Evolutionary conservation across 92 coral and sea anemone species (phyloP).

Genomic region (Metridium senile): DNA sequence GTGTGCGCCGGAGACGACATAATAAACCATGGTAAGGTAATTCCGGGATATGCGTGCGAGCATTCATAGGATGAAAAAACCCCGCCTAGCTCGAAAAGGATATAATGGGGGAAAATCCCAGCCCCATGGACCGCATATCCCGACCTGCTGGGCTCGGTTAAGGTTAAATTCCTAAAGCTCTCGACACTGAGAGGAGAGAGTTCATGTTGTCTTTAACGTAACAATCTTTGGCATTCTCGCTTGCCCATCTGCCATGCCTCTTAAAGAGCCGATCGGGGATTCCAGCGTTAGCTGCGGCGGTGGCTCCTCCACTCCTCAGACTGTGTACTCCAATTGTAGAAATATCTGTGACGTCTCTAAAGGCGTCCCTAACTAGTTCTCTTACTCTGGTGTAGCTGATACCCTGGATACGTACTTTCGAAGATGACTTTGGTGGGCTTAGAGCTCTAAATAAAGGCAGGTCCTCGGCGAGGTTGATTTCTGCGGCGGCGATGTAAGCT

Average conservation of each 20-base stretch:
- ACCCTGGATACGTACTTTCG: constrained; percentile 39
- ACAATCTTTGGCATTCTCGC: constrained; percentile 51
- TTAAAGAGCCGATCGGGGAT: constrained; percentile 32
- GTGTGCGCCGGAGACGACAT: too few species aligned
- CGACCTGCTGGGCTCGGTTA: too few species aligned
- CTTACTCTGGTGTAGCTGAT: constrained; percentile 46
- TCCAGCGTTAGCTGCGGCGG: constrained; percentile 28
- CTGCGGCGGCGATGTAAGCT: constrained; percentile 20
- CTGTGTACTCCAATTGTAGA: constrained; percentile 29
- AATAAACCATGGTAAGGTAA: too few species aligned
- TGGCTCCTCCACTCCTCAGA: constrained; percentile 37
- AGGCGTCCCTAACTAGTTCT: constrained; percentile 54
- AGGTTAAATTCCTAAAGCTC: too few species aligned
- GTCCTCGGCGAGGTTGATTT: constrained; percentile 20
- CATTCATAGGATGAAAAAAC: too few species aligned
- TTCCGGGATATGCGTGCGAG: too few species aligned
- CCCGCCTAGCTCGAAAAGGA: too few species aligned
- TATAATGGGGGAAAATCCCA: too few species aligned
- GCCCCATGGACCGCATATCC: too few species aligned
- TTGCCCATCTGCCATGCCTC: constrained; percentile 43
- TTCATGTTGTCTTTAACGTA: constrained; percentile 49
- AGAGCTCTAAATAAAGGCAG: constrained; percentile 31
- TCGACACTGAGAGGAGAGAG: constrained; percentile 37
- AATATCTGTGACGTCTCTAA: constrained; percentile 39
- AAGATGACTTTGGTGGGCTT: constrained; percentile 10